Evolutionary conservation across 2,888 invertebrate species (phyloP), one percentile per base, ranked within the genome.

Genomic region (Diaphora mendica): DNA sequence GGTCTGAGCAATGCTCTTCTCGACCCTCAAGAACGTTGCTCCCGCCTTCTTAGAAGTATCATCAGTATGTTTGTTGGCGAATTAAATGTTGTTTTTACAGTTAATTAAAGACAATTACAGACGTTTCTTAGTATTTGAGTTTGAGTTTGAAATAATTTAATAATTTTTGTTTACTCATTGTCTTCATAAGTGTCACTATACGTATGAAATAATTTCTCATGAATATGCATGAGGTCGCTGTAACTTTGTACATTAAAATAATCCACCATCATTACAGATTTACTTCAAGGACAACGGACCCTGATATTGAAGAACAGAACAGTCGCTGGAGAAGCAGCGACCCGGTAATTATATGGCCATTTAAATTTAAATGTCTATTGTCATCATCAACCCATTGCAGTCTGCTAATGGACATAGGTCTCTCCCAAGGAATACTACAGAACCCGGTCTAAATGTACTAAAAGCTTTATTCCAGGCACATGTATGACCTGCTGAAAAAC

Each of bases 11-110:
- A 73, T 72, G 73, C 73, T 64, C 68, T 64, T 64, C 64, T 76
- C 71, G 74, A 69, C 74, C 33, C 64, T 77, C 73, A 79, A 80
- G 91, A 89, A 81, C 93, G 87, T 91, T 92, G 93, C 93, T 89
- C 93, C 88, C 89, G 85, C 82, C 88, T 95, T 94, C 95, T 90
- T 86, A 90, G 94, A 95, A 95, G 89, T 89, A 89, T 90, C 88
- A 87, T 90, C 88, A 84, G 87, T 73, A 80, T 72, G 72, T 78
- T 81, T 78, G 74, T 79, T 80, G 51, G 75, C 77, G 76, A 84
- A 84, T 83, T 74, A 71, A 70, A 80, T 74, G 68, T 75, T 79
- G 70, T 77, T 76, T 64, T 71, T 75, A 76, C 68, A 71, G 76
- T 72, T 87, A 86, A 89, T 90, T 89, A 86, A 86, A 87, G 82